Conservation (phyloP, 2,113 vertebrate species). For the Delphinus delphis region DNA sequence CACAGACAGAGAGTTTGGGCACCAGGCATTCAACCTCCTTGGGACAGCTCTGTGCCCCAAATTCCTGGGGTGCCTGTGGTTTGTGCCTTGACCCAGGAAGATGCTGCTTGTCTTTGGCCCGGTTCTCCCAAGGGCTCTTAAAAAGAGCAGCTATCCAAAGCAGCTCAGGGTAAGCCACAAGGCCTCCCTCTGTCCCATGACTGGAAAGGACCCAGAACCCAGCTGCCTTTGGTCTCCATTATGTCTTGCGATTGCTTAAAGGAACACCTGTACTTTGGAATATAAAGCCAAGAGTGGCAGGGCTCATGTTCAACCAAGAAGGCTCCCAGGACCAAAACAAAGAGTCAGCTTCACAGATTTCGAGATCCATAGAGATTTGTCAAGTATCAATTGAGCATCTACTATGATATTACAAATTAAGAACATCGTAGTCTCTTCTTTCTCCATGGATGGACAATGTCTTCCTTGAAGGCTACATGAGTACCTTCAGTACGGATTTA, state of each 20-base stretch:
- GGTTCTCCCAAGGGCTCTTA: neutral
- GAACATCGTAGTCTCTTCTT: neutral
- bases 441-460: neutral
- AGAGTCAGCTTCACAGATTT: neutral
- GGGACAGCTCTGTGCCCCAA: neutral
- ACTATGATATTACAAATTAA: neutral
- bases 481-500: neutral
- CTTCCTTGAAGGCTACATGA: neutral
- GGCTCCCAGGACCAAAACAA: neutral
- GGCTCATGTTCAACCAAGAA: neutral
- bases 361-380: neutral
- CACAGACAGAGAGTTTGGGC: constrained; percentile 58
- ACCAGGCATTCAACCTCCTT: neutral
- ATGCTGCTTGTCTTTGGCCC: neutral
- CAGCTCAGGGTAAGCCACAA: neutral
- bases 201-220: neutral
- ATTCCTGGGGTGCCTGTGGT: neutral
- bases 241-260: neutral
- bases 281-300: neutral
- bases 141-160: neutral
- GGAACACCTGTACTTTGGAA: neutral
- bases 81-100: neutral
- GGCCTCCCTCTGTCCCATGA: neutral
- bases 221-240: neutral
- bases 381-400: neutral